Base-by-base conservation (phyloP, 2,113 vertebrate species). In the Hyaena hyaena region DNA sequence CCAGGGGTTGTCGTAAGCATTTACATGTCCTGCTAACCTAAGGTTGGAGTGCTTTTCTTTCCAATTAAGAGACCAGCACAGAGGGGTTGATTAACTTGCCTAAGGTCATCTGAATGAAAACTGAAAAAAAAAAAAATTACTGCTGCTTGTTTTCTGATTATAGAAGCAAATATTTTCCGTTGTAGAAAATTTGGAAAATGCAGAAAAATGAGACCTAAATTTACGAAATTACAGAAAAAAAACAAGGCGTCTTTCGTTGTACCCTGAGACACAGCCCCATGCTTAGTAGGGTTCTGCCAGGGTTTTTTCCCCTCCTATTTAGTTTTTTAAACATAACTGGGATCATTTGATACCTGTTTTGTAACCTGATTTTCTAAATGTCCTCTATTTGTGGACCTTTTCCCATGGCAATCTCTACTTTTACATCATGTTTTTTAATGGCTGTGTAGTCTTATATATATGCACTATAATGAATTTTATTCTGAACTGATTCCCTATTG, bases 391-490 rank as follows among this genome's bases (percentile, higher is more conserved):
- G 81, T 90, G 85, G 89, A 55, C 48, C 55, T 84, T 80, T 95
- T 74, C 63, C 82, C 48, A 43, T 53, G 82, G 69, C 45, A 84
- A 10, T 83, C 15, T 87, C 53, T 83, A 71, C 68, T 79, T 85
- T 90, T 86, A 82, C 74, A 90, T 95, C 84, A 79, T 88, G 35
- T 79, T 92, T 92, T 96, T 79, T 92, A 89, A 76, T 66, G 91
- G 74, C 69, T 83, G 45, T 63, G 43, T 58, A 23, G 84, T 92
- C 85, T 96, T 89, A 83, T 90, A 90, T 77, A 93, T 61, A 88
- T 77, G 69, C 81, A 94, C 79, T 91, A 53, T 82, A 87, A 90
- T 96, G 95, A 95, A 97, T 96, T 96, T 96, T 96, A 66, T 97
- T 97, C 96, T 89, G 89, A 95, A 93, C 79, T 9, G 66, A 83